phyloP scores from a whole-genome alignment of 2,113 vertebrate species.

The Eonycteris spelaea region DNA sequence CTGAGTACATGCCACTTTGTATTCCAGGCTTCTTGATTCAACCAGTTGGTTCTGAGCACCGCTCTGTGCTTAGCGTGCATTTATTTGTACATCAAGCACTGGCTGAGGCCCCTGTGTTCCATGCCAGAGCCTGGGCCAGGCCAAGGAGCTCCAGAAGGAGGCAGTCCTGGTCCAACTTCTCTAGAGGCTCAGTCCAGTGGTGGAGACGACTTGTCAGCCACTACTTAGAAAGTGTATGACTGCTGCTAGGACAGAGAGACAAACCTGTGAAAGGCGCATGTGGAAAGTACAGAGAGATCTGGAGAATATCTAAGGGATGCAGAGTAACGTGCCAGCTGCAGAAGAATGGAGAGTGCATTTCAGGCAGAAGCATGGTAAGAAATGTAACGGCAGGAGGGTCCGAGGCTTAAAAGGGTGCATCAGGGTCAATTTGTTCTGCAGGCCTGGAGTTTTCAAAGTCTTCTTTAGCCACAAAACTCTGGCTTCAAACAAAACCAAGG shows the following conservation, averaged over 20 bases:
- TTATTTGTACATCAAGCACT: neutral
- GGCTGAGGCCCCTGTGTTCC: neutral
- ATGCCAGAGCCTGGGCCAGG: neutral
- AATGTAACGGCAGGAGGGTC: neutral
- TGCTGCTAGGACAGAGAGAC: neutral
- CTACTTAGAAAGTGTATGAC: neutral
- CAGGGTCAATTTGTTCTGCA: neutral
- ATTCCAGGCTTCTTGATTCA: neutral
- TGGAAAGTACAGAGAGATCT: neutral
- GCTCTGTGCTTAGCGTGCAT: neutral
- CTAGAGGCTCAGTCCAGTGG: neutral
- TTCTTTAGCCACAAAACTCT: slow-evolving; percentile 14
- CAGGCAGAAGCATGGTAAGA: neutral
- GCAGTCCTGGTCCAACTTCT: neutral
- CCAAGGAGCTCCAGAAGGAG: neutral
- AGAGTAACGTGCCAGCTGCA: neutral
- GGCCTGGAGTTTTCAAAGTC: neutral
- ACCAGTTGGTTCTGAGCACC: neutral
- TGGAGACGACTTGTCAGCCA: neutral
- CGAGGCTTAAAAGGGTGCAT: neutral
- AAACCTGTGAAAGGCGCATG: neutral
- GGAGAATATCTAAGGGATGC: neutral
- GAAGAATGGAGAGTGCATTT: neutral
- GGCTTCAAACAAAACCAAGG: slow-evolving; percentile 24
- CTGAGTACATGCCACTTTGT: neutral